phyloP scores from a whole-genome alignment of 2,113 vertebrate genomes.

The Fulica atra region DNA sequence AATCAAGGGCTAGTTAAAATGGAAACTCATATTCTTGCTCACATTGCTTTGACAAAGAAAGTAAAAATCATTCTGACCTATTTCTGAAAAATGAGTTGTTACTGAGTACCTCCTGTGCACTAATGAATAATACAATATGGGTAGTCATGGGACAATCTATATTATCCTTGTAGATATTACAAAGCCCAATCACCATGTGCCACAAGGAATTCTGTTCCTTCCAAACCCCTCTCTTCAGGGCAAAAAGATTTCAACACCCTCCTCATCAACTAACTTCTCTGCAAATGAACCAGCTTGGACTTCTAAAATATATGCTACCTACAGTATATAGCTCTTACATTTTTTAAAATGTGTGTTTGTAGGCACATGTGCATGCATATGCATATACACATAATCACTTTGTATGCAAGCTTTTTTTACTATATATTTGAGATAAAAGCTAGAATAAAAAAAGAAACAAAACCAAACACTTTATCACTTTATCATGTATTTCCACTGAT shows the following conservation, averaged over 20 bases:
- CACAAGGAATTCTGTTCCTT: background rate
- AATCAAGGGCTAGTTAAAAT: background rate
- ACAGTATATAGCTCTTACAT: background rate
- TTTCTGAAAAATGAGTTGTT: background rate
- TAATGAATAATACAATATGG: background rate
- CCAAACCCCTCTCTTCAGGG: background rate
- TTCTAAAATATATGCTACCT: background rate
- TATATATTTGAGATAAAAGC: background rate
- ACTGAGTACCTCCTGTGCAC: background rate
- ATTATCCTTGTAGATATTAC: background rate
- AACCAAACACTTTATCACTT: background rate
- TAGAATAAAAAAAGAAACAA: background rate
- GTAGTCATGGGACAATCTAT: background rate
- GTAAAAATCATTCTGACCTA: background rate
- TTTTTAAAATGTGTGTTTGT: background rate
- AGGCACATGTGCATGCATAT: background rate
- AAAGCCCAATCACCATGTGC: background rate
- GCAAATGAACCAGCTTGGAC: background rate
- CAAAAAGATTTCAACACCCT: background rate
- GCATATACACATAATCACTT: background rate
- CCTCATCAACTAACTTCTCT: background rate
- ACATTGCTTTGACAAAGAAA: background rate
- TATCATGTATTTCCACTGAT: background rate
- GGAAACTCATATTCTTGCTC: background rate
- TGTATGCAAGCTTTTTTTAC: background rate